These are phyloP conservation scores for Enteromius afrohamiltoni DNA, from an alignment of 2,797 vertebrate species.

Conservation along the genomic window DNA sequence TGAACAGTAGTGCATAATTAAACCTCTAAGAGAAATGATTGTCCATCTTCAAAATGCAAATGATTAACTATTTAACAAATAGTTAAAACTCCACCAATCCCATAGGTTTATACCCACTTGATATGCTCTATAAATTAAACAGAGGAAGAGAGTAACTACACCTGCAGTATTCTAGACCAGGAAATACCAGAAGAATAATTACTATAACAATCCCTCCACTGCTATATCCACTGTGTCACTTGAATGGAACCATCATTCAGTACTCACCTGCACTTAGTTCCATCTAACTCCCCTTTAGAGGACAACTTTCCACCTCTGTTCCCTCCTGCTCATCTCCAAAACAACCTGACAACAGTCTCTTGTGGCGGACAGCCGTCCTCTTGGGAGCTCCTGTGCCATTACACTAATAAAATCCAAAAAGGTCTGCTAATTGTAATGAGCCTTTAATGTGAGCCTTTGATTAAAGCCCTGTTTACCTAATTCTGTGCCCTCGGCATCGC, in stretches of 20 bases:
- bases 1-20: not conserved
- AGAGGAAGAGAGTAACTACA: not conserved
- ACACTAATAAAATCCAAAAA: constrained; percentile 42
- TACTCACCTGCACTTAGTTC: not conserved
- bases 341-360: not conserved
- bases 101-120: not conserved
- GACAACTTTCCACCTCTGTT: not conserved
- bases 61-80: not conserved
- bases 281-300: constrained; percentile 12
- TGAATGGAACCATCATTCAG: not conserved
- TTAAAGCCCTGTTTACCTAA: constrained; percentile 61
- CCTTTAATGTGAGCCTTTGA: constrained; percentile 62
- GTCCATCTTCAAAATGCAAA: too few species aligned
- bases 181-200: constrained; percentile 15
- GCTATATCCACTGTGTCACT: not conserved
- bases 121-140: too few species aligned
- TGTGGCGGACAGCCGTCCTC: not conserved
- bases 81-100: not conserved
- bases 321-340: not conserved
- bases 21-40: too few species aligned
- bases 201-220: not conserved
- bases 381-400: constrained; percentile 26
- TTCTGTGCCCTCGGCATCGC: constrained; percentile 39
- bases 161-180: constrained; percentile 30
- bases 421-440: constrained; percentile 49